Percentiles rank a stretch among this genome's conserved stretches.
Evolutionary conservation across 2,888 invertebrate species (phyloP).

Genomic region (Patella depressa): DNA sequence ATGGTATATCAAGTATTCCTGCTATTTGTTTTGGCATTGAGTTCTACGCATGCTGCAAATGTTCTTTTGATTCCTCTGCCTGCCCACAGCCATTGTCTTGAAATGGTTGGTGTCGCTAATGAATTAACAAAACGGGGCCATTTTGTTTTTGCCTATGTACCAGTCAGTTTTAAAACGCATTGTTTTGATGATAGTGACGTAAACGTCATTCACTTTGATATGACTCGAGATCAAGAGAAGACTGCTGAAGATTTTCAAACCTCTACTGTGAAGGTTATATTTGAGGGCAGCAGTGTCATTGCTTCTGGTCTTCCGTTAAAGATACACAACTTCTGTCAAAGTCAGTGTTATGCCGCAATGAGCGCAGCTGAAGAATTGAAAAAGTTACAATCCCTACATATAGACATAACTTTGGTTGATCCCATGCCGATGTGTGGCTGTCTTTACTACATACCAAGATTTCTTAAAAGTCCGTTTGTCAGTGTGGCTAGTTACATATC

Average conservation of each 20-base stretch:
- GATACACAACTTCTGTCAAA: neutral
- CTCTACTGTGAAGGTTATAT: neutral
- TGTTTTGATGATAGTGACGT: neutral
- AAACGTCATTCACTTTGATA: neutral
- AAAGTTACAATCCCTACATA: slow-evolving; percentile 9
- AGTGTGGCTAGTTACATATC: neutral
- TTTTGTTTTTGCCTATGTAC: slow-evolving; percentile 13
- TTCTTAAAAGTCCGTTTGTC: slow-evolving; percentile 16
- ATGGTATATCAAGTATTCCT: no score
- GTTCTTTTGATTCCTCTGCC: slow-evolving; percentile 16
- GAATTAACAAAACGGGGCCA: slow-evolving; percentile 27
- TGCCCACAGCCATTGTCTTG: slow-evolving; percentile 11
- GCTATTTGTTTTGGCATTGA: no score
- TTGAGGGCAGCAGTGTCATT: neutral
- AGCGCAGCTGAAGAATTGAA: slow-evolving; percentile 10
- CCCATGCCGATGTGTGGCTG: slow-evolving; percentile 4
- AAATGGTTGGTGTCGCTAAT: slow-evolving; percentile 11
- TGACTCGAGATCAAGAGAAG: neutral
- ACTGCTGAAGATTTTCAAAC: neutral
- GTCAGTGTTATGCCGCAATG: slow-evolving; percentile 6
- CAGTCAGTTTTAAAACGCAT: neutral
- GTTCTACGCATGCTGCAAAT: slow-evolving; percentile 7
- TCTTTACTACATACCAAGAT: neutral
- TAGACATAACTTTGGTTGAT: slow-evolving; percentile 18
- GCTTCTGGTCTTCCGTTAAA: neutral